Percentiles rank a stretch among this genome's conserved stretches.
These are phyloP conservation scores for Mactromeris polynyma DNA, from an alignment of 2,888 invertebrate genomes.

Conservation along the genomic window DNA sequence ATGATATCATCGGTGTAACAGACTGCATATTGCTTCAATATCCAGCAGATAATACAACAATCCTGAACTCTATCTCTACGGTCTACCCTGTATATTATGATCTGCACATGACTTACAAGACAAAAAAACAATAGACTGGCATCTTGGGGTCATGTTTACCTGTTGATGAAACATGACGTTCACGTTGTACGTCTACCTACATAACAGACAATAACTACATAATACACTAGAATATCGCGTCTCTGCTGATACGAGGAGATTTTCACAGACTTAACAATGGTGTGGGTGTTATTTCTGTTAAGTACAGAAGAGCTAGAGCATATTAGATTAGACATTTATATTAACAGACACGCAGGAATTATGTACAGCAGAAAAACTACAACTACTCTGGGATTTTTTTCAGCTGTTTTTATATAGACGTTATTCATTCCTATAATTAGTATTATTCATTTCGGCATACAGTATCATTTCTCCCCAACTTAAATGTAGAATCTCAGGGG, in stretches of 20 bases:
- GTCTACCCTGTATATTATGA: too few relatives aligned
- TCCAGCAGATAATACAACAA: too few relatives aligned
- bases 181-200: not conserved
- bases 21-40: too few relatives aligned
- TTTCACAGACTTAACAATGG: conserved; percentile 7
- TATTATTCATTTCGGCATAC: too few relatives aligned
- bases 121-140: not conserved
- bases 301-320: not conserved
- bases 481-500: too few relatives aligned
- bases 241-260: not conserved
- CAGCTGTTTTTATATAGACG: too few relatives aligned
- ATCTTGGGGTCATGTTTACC: not conserved
- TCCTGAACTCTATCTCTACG: too few relatives aligned
- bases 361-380: not conserved
- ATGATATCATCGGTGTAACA: too few relatives aligned
- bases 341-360: not conserved
- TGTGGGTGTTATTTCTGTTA: not conserved
- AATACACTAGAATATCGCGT: not conserved
- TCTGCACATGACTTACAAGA: too few relatives aligned
- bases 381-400: not conserved
- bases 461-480: too few relatives aligned
- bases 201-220: conserved; percentile 3
- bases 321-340: conserved; percentile 6
- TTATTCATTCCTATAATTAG: too few relatives aligned
- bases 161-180: not conserved